Conservation (phyloP, 2,888 invertebrate genomes). For the Meandrusa payeni region DNA sequence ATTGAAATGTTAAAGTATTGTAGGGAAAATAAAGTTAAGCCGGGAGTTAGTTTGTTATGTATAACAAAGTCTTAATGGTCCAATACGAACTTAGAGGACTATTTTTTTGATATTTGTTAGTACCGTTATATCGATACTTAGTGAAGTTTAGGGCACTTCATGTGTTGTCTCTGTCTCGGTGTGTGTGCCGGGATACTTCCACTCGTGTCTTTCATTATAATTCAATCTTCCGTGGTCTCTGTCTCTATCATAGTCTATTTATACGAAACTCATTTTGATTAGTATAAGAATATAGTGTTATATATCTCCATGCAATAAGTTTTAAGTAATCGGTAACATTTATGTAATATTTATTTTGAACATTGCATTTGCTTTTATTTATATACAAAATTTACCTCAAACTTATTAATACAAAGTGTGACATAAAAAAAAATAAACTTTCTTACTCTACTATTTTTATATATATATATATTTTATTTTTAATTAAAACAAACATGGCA, state of each 20-base stretch:
- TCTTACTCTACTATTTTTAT: too few species aligned
- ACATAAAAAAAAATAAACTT: too few species aligned
- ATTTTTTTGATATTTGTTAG: constrained; percentile 35
- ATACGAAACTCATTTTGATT: constrained; percentile 62
- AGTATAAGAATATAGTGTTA: constrained; percentile 33
- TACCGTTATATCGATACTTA: constrained; percentile 40
- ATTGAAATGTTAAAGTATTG: constrained; percentile 46
- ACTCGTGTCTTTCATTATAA: constrained; percentile 46
- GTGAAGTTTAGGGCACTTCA: constrained; percentile 41
- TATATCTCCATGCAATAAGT: constrained; percentile 2
- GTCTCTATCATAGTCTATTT: constrained; percentile 42
- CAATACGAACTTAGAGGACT: constrained; percentile 49
- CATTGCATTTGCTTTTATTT: too few species aligned
- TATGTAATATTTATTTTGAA: too few species aligned
- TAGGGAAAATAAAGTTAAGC: constrained; percentile 40
- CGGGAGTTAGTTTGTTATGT: constrained; percentile 44
- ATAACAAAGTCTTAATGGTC: constrained; percentile 50
- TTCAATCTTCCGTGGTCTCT: constrained; percentile 60
- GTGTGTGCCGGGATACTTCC: constrained; percentile 41
- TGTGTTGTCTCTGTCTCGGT: constrained; percentile 32
- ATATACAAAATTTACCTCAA: too few species aligned
- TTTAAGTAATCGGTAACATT: background rate
- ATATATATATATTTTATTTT: too few species aligned
- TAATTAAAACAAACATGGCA: too few species aligned
- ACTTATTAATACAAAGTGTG: too few species aligned